phyloP scores from a whole-genome alignment of 2,888 invertebrate genomes.

The Pseudococcus jackbeardsleyi region DNA sequence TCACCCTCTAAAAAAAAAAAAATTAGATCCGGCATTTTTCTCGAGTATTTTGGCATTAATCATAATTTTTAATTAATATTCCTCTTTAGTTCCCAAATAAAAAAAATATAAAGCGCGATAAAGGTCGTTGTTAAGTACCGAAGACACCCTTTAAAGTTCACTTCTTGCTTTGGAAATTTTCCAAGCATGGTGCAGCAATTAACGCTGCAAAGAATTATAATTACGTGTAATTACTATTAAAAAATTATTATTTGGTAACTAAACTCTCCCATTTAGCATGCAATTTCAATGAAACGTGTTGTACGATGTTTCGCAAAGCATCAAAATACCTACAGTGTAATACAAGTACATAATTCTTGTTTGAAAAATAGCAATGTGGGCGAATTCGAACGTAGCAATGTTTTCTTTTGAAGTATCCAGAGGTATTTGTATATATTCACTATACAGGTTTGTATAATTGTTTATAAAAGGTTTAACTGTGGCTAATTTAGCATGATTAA shows the following conservation, averaged over 20 bases:
- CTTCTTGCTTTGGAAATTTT: background rate
- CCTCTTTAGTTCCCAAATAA: background rate
- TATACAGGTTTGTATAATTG: background rate
- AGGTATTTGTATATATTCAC: background rate
- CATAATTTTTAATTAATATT: background rate
- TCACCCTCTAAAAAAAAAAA: too few relatives aligned
- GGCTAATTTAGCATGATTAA: slow-evolving; percentile 36
- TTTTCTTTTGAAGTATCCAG: background rate
- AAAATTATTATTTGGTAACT: background rate
- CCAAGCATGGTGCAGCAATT: background rate
- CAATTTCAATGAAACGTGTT: slow-evolving; percentile 1
- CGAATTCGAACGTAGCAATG: background rate
- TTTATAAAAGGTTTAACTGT: slow-evolving; percentile 20
- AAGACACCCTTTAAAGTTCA: background rate
- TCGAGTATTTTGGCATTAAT: too few relatives aligned
- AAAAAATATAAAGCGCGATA: background rate
- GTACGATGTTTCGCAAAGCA: background rate
- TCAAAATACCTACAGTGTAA: background rate
- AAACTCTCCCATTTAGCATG: background rate
- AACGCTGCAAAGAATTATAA: slow-evolving; percentile 10
- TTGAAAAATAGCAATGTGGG: slow-evolving; percentile 8
- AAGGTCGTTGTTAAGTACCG: background rate
- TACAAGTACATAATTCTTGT: background rate
- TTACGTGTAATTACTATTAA: background rate
- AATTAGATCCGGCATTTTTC: too few relatives aligned